Conservation (phyloP, 2,888 invertebrate species). For the Microctonus hyperodae region DNA sequence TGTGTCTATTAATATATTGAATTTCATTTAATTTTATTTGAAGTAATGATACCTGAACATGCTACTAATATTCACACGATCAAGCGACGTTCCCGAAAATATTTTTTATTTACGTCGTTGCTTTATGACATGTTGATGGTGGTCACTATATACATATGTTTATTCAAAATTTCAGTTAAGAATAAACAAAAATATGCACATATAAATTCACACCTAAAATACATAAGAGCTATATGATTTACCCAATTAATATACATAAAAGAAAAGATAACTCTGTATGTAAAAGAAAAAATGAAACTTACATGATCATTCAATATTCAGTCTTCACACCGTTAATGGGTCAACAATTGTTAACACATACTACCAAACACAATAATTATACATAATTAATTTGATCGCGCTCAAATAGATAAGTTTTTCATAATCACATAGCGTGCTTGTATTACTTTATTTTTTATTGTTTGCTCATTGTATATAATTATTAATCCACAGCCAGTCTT, state of each 20-base stretch:
- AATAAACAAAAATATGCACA: background rate
- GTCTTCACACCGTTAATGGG: background rate
- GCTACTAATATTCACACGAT: background rate
- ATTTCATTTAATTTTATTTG: too few relatives aligned
- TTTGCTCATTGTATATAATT: background rate
- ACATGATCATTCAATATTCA: background rate
- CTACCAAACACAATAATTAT: background rate
- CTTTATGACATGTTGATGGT: too few relatives aligned
- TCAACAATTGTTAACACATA: background rate
- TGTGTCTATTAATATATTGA: too few relatives aligned
- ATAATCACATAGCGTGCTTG: background rate
- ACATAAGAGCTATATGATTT: background rate
- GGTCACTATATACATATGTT: too few relatives aligned
- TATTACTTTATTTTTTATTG: background rate
- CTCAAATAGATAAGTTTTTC: background rate
- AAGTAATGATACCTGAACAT: background rate
- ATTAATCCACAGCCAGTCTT: background rate
- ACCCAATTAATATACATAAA: background rate
- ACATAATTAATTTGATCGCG: background rate
- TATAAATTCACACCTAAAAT: background rate
- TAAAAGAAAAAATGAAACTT: background rate
- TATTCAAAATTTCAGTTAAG: too few relatives aligned
- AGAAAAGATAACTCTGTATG: background rate
- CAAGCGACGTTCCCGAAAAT: slow-evolving; percentile 7
- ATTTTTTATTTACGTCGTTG: slow-evolving; percentile 11